A percentile compares a stretch with the other conserved stretches of the same genome.
Evolutionary conservation across 2,113 vertebrate genomes (phyloP).

Genomic region (Tylochromis polylepis): DNA sequence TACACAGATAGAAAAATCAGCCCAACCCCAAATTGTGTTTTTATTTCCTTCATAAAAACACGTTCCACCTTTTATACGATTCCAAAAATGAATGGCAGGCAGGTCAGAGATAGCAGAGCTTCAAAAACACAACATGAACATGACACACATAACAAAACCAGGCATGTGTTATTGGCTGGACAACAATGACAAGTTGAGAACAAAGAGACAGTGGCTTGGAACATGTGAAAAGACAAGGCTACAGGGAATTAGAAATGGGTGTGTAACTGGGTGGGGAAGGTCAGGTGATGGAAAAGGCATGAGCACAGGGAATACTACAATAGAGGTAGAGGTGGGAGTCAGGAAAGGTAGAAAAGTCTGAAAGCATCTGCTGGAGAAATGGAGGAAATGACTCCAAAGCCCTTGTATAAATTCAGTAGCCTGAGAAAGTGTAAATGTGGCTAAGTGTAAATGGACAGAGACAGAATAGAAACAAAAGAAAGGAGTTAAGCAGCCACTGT

Average conservation of each 20-base stretch:
- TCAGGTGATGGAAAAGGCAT: not conserved
- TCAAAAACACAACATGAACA: not conserved
- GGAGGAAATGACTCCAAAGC: not conserved
- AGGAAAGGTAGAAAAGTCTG: not conserved
- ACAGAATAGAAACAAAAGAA: not conserved
- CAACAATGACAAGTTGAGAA: not conserved
- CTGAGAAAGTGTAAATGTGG: not conserved
- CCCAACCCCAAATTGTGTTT: not conserved
- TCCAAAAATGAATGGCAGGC: not conserved
- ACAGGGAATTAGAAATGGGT: not conserved
- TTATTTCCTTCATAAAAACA: not conserved
- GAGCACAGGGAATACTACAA: not conserved
- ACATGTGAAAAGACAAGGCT: not conserved
- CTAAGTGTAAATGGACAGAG: not conserved
- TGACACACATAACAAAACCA: not conserved
- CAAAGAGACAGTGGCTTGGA: not conserved
- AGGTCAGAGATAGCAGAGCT: not conserved
- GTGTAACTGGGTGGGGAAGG: not conserved
- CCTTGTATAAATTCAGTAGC: not conserved
- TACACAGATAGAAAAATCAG: not conserved
- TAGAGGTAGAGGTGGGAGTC: not conserved
- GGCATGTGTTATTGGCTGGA: not conserved
- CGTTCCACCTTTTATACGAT: not conserved
- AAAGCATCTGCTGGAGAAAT: not conserved
- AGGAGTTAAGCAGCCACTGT: not conserved